A percentile compares a stretch with the other conserved stretches of the same genome.
phyloP scores from a whole-genome alignment of 2,797 vertebrate species.

The Eurystomus glaucurus region DNA sequence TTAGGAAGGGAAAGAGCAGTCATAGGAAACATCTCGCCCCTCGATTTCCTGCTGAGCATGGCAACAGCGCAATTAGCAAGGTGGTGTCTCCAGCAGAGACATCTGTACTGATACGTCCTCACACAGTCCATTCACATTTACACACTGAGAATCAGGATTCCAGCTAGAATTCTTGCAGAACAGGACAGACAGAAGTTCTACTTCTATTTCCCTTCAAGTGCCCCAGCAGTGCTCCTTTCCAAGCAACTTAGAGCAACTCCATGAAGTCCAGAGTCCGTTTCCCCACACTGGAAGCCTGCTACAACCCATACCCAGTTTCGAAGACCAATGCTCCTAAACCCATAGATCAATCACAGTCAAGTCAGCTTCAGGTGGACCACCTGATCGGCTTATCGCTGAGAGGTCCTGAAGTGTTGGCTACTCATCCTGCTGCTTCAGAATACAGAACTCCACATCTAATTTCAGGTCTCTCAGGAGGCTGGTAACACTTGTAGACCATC shows the following conservation, averaged over 20 bases:
- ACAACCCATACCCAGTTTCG: background rate
- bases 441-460: background rate
- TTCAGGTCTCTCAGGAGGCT: background rate
- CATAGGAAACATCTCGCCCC: background rate
- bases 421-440: background rate
- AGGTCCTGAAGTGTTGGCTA: background rate
- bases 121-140: background rate
- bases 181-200: background rate
- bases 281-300: background rate
- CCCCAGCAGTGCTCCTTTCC: background rate
- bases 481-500: accelerated
- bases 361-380: background rate
- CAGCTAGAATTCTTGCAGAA: background rate
- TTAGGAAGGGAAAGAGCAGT: background rate
- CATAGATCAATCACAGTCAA: background rate
- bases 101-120: background rate
- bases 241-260: background rate
- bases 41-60: background rate
- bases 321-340: background rate
- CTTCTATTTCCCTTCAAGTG: background rate
- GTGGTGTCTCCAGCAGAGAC: background rate
- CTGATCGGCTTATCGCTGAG: background rate
- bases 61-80: background rate
- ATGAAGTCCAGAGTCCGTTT: background rate
- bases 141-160: background rate